A percentile compares a stretch with the other conserved stretches of the same genome.
Evolutionary conservation across 1,140 invertebrate genomes (phyloP).

Genomic region (Nebria ingens): DNA sequence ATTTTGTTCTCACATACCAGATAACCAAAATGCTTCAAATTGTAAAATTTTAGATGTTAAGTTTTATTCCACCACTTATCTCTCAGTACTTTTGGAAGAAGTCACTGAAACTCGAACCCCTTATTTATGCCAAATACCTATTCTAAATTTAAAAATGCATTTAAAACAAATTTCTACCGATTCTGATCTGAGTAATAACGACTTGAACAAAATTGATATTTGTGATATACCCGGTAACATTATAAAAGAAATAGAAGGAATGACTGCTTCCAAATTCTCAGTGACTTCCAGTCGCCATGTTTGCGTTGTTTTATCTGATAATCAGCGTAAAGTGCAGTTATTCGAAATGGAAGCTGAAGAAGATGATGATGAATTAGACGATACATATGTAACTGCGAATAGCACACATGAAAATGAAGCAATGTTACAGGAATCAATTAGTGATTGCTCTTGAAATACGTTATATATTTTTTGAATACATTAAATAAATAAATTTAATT

Average conservation of each 20-base stretch:
- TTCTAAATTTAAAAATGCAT: conserved; percentile 39
- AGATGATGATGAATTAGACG: conserved; percentile 70
- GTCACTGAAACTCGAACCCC: conserved; percentile 38
- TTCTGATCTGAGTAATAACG: conserved; percentile 26
- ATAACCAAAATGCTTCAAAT: conserved; percentile 30
- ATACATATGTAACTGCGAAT: conserved; percentile 43
- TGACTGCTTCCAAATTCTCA: conserved; percentile 60
- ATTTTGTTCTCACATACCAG: conserved; percentile 22
- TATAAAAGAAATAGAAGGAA: conserved; percentile 57
- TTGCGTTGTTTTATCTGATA: conserved; percentile 73
- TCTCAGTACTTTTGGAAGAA: conserved; percentile 64
- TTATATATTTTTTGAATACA: too few relatives aligned
- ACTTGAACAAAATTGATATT: conserved; percentile 36
- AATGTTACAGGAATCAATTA: not conserved
- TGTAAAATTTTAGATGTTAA: conserved; percentile 53
- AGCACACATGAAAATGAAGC: conserved; percentile 29
- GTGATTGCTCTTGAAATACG: too few relatives aligned
- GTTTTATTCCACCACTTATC: conserved; percentile 68
- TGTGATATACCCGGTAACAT: conserved; percentile 39
- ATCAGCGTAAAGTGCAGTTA: conserved; percentile 65
- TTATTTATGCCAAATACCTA: conserved; percentile 55
- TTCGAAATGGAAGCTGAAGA: conserved; percentile 89
- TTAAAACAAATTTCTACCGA: too few relatives aligned
- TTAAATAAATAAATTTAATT: too few relatives aligned
- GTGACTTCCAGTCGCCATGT: conserved; percentile 84